Evolutionary conservation across 2,113 vertebrate species (phyloP), one percentile per base, ranked within the genome.

Genomic region (Formicarius rufipectus): DNA sequence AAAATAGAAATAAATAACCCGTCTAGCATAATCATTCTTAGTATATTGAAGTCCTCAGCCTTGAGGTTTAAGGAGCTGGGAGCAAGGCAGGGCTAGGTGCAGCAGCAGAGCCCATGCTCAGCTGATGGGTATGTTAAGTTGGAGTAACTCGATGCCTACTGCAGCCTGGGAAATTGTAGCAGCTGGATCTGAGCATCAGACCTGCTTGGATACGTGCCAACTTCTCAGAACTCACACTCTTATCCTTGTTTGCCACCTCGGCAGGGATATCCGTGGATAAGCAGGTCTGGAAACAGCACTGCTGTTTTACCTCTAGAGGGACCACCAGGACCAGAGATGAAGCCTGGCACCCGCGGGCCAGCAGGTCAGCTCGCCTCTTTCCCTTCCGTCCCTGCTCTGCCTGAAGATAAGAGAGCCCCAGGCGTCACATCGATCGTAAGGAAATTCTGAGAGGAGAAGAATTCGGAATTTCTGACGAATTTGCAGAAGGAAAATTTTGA

Each of bases 261-360:
- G 52, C 60, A 30, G 37, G 33, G n/a, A 39, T 40, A 47, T 17
- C 30, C 56, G 33, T 39, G 52, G 49, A 40, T 33, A 9, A 20
- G 28, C 12, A 7, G 22, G 8, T 74, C 5, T 53, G 89, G 45
- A 80, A 75, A 47, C 81, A 49, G 66, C 72, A 37, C 72, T 89
- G 53, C 47, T 66, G n/a, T 87, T 77, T 56, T 67, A 90, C 97
- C 97, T 96, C 97, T 97, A 97, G 97, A 96, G 97, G 97, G 97
- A 97, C 93, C 95, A 92, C 97, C 90, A 97, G 76, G 92, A 97
- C 66, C 89, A 93, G 96, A 80, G 90, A 96, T 97, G 80, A 79
- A 87, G 39, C 40, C 40, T 56, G 84, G 13, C 10, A 3, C 18
- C 30, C 0, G 17, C 52, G 25, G 64, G 28, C n/a, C 40, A 3